Evolutionary conservation across 2,888 invertebrate species (phyloP), one percentile per base, ranked within the genome.

Genomic region (Callyntrura guangdongensis): DNA sequence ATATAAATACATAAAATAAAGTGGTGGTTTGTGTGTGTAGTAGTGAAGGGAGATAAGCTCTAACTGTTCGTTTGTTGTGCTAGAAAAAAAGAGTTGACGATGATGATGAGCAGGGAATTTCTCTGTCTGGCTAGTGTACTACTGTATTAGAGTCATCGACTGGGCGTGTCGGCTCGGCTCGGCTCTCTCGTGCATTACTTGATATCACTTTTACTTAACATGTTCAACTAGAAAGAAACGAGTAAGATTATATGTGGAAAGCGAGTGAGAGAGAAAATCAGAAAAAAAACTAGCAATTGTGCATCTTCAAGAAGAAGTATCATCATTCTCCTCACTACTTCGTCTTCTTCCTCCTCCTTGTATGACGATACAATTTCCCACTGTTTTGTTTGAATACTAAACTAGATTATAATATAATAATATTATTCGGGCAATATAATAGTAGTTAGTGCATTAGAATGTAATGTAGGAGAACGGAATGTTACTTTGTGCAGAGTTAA

Each of bases 81-180:
- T 74, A 74, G 74, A 74, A 67, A 36, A 36, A 74, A 74, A 49
- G 2, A 27, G 22, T 45, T 4, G 64, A 27, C 25, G 82, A 74
- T 59, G 86, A 83, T 72, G 90, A 86, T 82, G 86, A 90, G 86
- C 90, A 90, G 90, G 86, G 83, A 83, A 90, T 77, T 67, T 85
- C 64, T 86, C 69, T 83, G 82, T 90, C 90, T 86, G 74, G 86
- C 81, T 81, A 69, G 20, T 69, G 64, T 90, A 72, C 69, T 53
- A 47, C 84, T 77, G 45, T 85, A 25, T n/a, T 84, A 86, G 79
- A 90, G 86, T 86, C 90, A 86, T 90, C 90, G 90, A 90, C 90
- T 90, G 90, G 90, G 90, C 90, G 90, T 90, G 90, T 90, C 90
- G 90, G 90, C 90, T 86, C 90, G 72, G 86, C 86, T 90, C 90